Conservation (phyloP, 2,888 invertebrate species). For the Tethea ocularis region DNA sequence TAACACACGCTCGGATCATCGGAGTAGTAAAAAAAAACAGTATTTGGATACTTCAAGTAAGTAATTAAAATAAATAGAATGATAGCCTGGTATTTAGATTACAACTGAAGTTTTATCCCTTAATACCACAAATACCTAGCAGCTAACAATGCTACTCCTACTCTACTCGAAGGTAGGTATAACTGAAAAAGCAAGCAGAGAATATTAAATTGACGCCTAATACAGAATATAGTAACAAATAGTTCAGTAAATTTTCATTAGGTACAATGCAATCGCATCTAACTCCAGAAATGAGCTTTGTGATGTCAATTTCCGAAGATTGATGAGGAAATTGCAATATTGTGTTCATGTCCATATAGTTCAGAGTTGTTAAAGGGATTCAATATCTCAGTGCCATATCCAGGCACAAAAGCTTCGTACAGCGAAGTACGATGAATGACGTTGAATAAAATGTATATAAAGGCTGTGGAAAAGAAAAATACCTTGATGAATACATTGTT, state of each 20-base stretch:
- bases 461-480: neutral
- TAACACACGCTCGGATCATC: neutral
- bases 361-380: neutral
- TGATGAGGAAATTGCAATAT: slow-evolving; percentile 1
- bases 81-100: neutral
- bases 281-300: slow-evolving; percentile 1
- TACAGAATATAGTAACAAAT: neutral
- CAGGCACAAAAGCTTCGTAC: neutral
- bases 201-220: no score
- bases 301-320: neutral
- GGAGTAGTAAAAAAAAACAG: neutral
- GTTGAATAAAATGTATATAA: neutral
- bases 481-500: neutral
- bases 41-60: neutral
- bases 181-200: no score
- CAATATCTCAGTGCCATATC: neutral
- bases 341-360: neutral
- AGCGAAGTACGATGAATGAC: neutral
- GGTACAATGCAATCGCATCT: neutral
- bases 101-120: no score
- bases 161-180: no score
- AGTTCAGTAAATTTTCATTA: neutral
- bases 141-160: no score
- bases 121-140: no score
- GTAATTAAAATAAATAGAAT: neutral